These are phyloP conservation scores for Drosophila pseudotakahashii DNA, from an alignment of 2,888 invertebrate genomes.

Conservation along the genomic window DNA sequence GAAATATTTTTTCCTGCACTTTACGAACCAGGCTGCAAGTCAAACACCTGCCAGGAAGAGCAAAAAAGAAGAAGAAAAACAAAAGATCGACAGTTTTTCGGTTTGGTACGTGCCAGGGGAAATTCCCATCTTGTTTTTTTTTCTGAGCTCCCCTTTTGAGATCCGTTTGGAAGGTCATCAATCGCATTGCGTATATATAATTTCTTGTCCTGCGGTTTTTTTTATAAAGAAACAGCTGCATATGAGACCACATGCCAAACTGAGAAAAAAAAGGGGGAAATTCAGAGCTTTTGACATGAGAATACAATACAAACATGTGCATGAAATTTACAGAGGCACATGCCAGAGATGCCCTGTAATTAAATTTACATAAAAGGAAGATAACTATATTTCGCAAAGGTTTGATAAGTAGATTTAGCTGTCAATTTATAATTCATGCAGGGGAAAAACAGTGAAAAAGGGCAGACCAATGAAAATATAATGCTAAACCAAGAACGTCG, in stretches of 20 bases:
- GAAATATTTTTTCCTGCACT: conserved; percentile 43
- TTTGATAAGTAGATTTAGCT: too few species aligned
- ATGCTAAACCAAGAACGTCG: too few species aligned
- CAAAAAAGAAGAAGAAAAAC: conserved; percentile 3
- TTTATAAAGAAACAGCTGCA: conserved; percentile 48
- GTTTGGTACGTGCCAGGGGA: conserved; percentile 54
- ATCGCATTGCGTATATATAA: conserved; percentile 32
- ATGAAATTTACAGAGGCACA: conserved; percentile 42
- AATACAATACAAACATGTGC: conserved; percentile 61
- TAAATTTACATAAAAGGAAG: conserved; percentile 11
- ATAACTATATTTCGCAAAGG: not conserved
- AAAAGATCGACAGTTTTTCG: conserved; percentile 21
- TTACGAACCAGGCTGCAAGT: conserved; percentile 57
- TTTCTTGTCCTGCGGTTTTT: conserved; percentile 50
- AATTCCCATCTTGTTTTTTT: conserved; percentile 4
- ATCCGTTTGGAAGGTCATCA: conserved; percentile 38
- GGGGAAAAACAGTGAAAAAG: not conserved
- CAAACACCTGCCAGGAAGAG: conserved; percentile 63
- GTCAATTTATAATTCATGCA: not conserved
- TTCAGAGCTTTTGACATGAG: conserved; percentile 35
- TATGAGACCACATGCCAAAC: conserved; percentile 34
- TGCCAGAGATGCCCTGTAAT: conserved; percentile 41
- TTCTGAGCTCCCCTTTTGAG: conserved; percentile 37
- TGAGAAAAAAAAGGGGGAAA: not conserved
- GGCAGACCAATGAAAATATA: not conserved